phyloP scores from a whole-genome alignment of 2,888 invertebrate species.

The Gryllus longicercus region DNA sequence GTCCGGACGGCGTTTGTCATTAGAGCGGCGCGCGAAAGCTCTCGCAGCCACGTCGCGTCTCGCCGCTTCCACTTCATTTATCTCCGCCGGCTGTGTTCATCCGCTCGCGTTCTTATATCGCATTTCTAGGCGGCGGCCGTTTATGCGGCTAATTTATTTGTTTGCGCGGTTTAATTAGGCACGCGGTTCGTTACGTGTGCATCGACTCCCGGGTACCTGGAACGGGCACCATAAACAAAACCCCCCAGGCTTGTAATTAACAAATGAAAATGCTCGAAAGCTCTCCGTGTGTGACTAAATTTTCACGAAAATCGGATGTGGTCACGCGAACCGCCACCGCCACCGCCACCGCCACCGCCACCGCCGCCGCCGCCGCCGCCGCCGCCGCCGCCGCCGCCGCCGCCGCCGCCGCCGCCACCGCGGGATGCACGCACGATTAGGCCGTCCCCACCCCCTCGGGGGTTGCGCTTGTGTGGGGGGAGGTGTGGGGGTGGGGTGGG shows the following conservation, averaged over 20 bases:
- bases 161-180: background rate
- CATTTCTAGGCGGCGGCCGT: background rate
- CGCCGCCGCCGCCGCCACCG: too few species aligned
- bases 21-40: too few species aligned
- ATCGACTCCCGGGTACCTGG: background rate
- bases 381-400: too few species aligned
- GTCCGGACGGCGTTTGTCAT: too few species aligned
- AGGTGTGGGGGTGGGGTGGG: background rate
- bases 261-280: slow-evolving; percentile 2
- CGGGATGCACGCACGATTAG: too few species aligned
- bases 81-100: too few species aligned
- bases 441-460: too few species aligned
- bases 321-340: background rate
- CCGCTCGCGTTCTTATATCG: background rate
- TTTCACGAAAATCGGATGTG: background rate
- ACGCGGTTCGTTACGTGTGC: background rate
- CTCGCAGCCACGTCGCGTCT: too few species aligned
- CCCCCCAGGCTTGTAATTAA: background rate
- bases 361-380: too few species aligned
- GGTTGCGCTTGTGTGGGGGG: too few species aligned
- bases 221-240: background rate
- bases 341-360: too few species aligned
- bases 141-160: background rate
- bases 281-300: background rate
- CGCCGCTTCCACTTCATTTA: too few species aligned